A percentile compares a stretch with the other conserved stretches of the same genome.
These are phyloP conservation scores for Delichon dasypus DNA, from an alignment of 2,797 vertebrate genomes.

Conservation along the genomic window DNA sequence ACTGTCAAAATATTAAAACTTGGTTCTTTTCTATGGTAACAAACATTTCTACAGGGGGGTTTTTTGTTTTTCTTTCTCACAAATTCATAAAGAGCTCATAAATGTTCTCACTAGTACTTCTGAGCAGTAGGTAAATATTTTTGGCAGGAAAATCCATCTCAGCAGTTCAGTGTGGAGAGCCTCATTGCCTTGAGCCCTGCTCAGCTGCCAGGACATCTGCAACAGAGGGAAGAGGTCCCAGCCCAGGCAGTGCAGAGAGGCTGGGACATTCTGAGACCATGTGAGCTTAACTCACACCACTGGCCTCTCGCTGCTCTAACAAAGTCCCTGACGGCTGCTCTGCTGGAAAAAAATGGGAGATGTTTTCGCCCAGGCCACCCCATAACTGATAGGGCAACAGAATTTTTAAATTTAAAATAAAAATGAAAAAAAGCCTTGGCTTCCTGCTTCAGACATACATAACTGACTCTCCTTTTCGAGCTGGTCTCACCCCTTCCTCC, in stretches of 20 bases:
- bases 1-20: neutral
- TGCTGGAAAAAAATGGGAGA: neutral
- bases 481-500: neutral
- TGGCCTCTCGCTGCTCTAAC: neutral
- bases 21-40: neutral
- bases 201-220: neutral
- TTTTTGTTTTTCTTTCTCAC: neutral
- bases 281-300: neutral
- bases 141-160: neutral
- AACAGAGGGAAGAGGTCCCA: neutral
- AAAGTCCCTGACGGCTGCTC: neutral
- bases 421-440: neutral
- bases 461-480: neutral
- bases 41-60: neutral
- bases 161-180: neutral
- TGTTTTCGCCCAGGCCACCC: neutral
- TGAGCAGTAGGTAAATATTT: neutral
- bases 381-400: neutral
- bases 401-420: neutral
- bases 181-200: accelerated
- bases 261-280: accelerated
- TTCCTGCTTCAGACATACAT: neutral
- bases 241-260: neutral
- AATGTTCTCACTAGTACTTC: neutral
- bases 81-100: neutral